Evolutionary conservation across 1,140 invertebrate genomes (phyloP), one percentile per base, ranked within the genome.

Genomic region (Brachionus paranguensis): DNA sequence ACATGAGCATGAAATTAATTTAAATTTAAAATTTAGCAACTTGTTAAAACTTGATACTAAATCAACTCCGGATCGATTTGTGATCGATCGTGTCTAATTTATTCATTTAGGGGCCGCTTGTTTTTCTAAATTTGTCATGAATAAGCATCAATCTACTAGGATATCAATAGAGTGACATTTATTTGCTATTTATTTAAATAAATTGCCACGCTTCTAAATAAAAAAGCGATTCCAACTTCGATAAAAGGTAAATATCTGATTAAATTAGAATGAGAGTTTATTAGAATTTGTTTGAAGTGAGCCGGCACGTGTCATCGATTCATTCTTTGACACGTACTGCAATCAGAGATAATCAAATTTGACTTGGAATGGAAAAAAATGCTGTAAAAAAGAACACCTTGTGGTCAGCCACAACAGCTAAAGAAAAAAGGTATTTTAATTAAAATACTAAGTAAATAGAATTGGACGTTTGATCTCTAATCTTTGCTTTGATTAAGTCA

Each of bases 71-170:
- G 17, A 76, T 76, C 72, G 72, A 76, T 76, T 76, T 76, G 72
- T 76, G 53, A 76, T 76, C 72, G 72, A 76, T 76, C 72, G 27
- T 76, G 4, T 50, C 72, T 76, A 76, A 76, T 76, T 76, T 76
- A 76, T 76, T 76, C 72, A 50, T 68, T 68, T 68, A 11, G 24
- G 14, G 17, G 53, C 53, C 53, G 53, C 1, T 68, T 68, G 27
- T 41, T 37, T 33, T 68, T 41, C 24, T 68, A 65, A 65, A 65
- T 37, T 37, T 37, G 60, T 33, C 65, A 41, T 76, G n/a, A 74
- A 74, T 43, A 43, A 47, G 70, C 70, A 74, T 45, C 37, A 74
- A 68, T 29, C 10, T 20, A 60, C 5, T n/a, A 43, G 37, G 68
- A 45, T 43, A 20, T 72, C 41, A 47, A 47, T 72, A 20, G n/a